phyloP scores from a whole-genome alignment of 2,113 vertebrate genomes.

The Prunella fulvescens region DNA sequence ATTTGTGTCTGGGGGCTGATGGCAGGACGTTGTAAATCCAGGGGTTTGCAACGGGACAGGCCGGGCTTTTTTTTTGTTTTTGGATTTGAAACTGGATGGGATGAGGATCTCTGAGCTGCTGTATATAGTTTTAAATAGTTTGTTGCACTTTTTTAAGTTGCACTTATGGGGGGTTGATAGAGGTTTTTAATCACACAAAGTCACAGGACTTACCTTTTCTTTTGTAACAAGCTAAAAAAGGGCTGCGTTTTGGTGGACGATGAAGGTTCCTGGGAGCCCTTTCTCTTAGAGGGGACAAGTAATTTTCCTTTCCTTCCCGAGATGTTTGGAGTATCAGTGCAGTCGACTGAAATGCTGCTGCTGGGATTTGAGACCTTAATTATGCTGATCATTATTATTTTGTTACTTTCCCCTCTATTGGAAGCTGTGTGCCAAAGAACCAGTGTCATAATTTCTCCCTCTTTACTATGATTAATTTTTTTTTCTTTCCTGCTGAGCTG shows the following conservation, averaged over 20 bases:
- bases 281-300: conserved; percentile 73
- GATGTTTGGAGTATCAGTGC: conserved; percentile 56
- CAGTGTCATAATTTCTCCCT: conserved; percentile 75
- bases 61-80: conserved; percentile 59
- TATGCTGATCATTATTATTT: conserved; percentile 41
- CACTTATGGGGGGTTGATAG: conserved; percentile 89
- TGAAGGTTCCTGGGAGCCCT: conserved; percentile 76
- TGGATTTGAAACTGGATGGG: conserved; percentile 81
- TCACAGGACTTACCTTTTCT: conserved; percentile 76
- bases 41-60: conserved; percentile 75
- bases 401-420: conserved; percentile 74
- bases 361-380: conserved; percentile 75
- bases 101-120: conserved; percentile 80
- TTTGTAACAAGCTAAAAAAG: conserved; percentile 89
- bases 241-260: conserved; percentile 72
- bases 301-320: conserved; percentile 49
- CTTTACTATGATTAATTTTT: neutral
- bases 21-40: conserved; percentile 72
- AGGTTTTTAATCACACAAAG: conserved; percentile 97
- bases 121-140: conserved; percentile 89
- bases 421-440: conserved; percentile 97
- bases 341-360: conserved; percentile 73
- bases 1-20: conserved; percentile 83
- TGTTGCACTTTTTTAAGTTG: conserved; percentile 98
- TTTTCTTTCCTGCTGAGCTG: conserved; percentile 82